These are phyloP conservation scores for Eurosta solidaginis DNA, from an alignment of 1,140 invertebrate species.

Conservation along the genomic window DNA sequence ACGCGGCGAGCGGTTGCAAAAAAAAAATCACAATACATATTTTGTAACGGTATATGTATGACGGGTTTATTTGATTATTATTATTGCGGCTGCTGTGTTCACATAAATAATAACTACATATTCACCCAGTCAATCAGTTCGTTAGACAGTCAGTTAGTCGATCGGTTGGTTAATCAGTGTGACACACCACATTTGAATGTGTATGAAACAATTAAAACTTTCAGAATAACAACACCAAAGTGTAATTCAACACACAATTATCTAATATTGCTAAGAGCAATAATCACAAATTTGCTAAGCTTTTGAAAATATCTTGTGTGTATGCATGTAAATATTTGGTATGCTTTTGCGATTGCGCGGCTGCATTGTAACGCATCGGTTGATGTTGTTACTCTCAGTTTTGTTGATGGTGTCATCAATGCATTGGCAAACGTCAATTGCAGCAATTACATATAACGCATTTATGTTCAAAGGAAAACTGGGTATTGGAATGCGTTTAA, in stretches of 20 bases:
- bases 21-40: not conserved
- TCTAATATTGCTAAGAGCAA: not conserved
- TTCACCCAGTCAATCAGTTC: not conserved
- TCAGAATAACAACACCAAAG: not conserved
- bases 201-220: not conserved
- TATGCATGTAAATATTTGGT: not conserved
- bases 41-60: slow-evolving; percentile 1
- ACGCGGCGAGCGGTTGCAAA: not conserved
- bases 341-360: not conserved
- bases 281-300: not conserved
- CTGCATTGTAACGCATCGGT: not conserved
- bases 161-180: not conserved
- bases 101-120: not conserved
- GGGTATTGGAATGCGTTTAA: not conserved
- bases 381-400: not conserved
- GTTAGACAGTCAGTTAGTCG: not conserved
- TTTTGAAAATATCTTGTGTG: not conserved
- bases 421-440: slow-evolving; percentile 14
- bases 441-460: not conserved
- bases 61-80: not conserved
- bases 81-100: not conserved
- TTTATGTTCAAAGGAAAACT: not conserved
- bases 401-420: not conserved
- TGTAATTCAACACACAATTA: not conserved
- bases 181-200: slow-evolving; percentile 1